These are phyloP conservation scores for Hoplias malabaricus DNA, from an alignment of 2,113 vertebrate species.

Conservation along the genomic window DNA sequence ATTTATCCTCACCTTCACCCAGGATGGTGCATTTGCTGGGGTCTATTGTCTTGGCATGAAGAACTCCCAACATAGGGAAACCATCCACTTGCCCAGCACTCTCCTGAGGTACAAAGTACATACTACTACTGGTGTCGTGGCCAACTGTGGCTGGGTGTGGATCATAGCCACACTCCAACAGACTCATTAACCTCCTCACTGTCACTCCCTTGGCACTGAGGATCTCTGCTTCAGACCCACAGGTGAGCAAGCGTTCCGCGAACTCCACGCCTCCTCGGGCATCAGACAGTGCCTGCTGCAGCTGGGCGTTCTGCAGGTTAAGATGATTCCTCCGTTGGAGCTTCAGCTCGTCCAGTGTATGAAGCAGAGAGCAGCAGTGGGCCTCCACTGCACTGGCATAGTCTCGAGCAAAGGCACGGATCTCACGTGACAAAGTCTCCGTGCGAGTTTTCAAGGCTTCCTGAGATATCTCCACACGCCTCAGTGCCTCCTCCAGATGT, in stretches of 20 bases:
- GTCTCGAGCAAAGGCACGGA: slow-evolving; percentile 74
- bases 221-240: slow-evolving; percentile 82
- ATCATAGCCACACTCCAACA: slow-evolving; percentile 69
- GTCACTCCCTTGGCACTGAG: slow-evolving; percentile 83
- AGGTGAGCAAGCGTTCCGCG: slow-evolving; percentile 79
- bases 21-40: slow-evolving; percentile 79
- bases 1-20: slow-evolving; percentile 80
- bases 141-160: slow-evolving; percentile 53
- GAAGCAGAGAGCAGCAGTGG: slow-evolving; percentile 80
- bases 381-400: slow-evolving; percentile 80
- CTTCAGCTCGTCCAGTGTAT: slow-evolving; percentile 78
- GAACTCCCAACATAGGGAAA: slow-evolving; percentile 82
- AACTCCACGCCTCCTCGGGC: slow-evolving; percentile 78
- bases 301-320: slow-evolving; percentile 82
- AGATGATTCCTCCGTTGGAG: slow-evolving; percentile 80
- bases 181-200: slow-evolving; percentile 72
- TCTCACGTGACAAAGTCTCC: slow-evolving; percentile 70
- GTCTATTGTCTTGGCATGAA: slow-evolving; percentile 77
- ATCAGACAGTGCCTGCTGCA: slow-evolving; percentile 86
- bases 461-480: slow-evolving; percentile 68
- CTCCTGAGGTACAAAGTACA: slow-evolving; percentile 79
- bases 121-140: slow-evolving; percentile 64
- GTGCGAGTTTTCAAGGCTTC: slow-evolving; percentile 58
- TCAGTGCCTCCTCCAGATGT: slow-evolving; percentile 71
- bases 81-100: slow-evolving; percentile 77